Evolutionary conservation across 2,888 invertebrate species (phyloP).

Genomic region (Pyrochroa serraticornis): DNA sequence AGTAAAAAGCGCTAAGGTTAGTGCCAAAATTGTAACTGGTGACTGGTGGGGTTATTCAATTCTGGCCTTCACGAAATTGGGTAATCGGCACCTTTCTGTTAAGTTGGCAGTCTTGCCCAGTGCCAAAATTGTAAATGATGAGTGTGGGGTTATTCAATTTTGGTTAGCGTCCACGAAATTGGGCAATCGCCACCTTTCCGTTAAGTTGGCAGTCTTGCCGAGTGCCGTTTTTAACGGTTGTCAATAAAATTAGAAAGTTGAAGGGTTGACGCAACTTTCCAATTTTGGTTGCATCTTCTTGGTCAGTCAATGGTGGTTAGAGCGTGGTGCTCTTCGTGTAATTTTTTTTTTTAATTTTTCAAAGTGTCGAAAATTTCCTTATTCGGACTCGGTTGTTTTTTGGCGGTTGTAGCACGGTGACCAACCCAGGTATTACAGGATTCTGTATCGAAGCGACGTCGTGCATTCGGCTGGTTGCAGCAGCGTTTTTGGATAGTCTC

Average conservation of each 20-base stretch:
- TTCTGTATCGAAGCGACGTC: conserved; percentile 4
- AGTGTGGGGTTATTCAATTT: too few species aligned
- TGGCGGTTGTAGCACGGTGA: neutral
- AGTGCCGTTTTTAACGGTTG: neutral
- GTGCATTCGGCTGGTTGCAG: neutral
- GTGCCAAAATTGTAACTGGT: too few species aligned
- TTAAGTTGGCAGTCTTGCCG: neutral
- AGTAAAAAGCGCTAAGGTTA: too few species aligned
- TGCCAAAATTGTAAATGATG: too few species aligned
- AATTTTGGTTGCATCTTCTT: conserved; percentile 6
- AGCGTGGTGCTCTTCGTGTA: neutral
- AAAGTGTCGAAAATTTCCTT: too few species aligned
- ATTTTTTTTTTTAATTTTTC: neutral
- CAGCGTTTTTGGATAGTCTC: conserved; percentile 1
- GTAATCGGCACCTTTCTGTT: too few species aligned
- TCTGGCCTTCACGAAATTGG: too few species aligned
- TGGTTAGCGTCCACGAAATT: too few species aligned
- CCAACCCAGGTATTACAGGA: conserved; percentile 22
- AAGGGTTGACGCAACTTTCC: conserved; percentile 15
- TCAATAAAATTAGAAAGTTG: conserved; percentile 15
- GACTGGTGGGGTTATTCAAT: too few species aligned
- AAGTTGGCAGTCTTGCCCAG: too few species aligned
- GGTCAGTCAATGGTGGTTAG: neutral
- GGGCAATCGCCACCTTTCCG: too few species aligned
- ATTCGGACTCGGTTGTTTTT: too few species aligned